These are phyloP conservation scores for Prorops nasuta DNA, from an alignment of 1,140 invertebrate species.

Conservation along the genomic window DNA sequence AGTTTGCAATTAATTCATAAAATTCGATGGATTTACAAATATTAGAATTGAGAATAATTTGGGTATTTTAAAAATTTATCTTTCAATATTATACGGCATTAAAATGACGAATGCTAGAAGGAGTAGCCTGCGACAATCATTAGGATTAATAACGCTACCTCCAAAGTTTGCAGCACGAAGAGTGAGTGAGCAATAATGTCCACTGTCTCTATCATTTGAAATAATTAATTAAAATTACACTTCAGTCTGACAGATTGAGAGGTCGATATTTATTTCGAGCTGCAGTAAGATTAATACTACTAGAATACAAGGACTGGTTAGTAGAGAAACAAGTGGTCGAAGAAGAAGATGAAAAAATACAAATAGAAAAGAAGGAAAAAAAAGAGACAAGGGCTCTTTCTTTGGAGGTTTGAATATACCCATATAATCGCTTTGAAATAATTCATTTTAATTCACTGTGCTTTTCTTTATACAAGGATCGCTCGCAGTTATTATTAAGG, in stretches of 20 bases:
- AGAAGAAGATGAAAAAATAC: slow-evolving; percentile 54
- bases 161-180: too few species aligned
- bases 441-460: not conserved
- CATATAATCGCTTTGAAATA: slow-evolving; percentile 1
- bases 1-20: too few species aligned
- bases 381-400: slow-evolving; percentile 54
- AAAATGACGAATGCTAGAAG: too few species aligned
- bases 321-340: slow-evolving; percentile 50
- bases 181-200: too few species aligned
- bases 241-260: slow-evolving; percentile 32
- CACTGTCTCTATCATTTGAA: too few species aligned
- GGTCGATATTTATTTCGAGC: slow-evolving; percentile 60
- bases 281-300: slow-evolving; percentile 55
- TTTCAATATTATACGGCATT: too few species aligned
- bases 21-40: too few species aligned
- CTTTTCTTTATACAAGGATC: slow-evolving; percentile 54
- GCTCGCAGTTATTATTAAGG: slow-evolving; percentile 29
- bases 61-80: too few species aligned
- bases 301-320: slow-evolving; percentile 61
- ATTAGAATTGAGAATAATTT: too few species aligned
- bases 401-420: slow-evolving; percentile 41
- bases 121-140: too few species aligned
- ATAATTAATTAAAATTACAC: too few species aligned
- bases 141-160: too few species aligned
- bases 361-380: slow-evolving; percentile 47